phyloP scores from a whole-genome alignment of 2,888 invertebrate species.

The Cheilosia urbana region DNA sequence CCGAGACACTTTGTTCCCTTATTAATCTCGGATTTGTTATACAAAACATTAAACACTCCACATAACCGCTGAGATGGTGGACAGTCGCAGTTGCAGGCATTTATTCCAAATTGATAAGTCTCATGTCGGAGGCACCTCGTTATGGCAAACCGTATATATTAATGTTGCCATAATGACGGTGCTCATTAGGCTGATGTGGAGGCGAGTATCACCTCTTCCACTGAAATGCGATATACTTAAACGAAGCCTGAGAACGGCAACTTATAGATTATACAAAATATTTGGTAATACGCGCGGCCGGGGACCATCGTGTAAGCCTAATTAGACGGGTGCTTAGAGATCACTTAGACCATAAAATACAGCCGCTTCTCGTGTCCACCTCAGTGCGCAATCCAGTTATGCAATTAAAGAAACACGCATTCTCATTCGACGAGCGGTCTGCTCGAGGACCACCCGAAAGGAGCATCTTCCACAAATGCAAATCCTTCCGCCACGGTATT shows the following conservation, averaged over 20 bases:
- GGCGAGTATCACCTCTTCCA: constrained; percentile 23
- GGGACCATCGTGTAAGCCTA: constrained; percentile 61
- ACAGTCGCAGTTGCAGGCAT: constrained; percentile 20
- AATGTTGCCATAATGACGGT: constrained; percentile 66
- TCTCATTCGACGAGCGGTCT: constrained; percentile 26
- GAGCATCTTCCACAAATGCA: constrained; percentile 62
- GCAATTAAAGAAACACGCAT: constrained; percentile 73
- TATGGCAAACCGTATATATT: constrained; percentile 70
- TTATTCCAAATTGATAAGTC: constrained; percentile 68
- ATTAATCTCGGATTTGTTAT: constrained; percentile 74
- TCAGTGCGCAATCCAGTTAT: constrained; percentile 60
- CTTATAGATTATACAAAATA: constrained; percentile 55
- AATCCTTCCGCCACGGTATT: constrained; percentile 63
- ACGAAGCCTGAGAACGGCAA: constrained; percentile 3
- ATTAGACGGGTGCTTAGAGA: constrained; percentile 57
- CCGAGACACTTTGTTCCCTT: constrained; percentile 74
- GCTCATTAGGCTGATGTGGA: constrained; percentile 69
- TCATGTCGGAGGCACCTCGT: constrained; percentile 58
- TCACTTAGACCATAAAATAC: constrained; percentile 48
- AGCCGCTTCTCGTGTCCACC: constrained; percentile 30
- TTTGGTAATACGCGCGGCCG: constrained; percentile 47
- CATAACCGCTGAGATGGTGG: constrained; percentile 6
- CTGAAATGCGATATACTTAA: background rate
- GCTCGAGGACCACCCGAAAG: constrained; percentile 62
- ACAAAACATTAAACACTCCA: constrained; percentile 73